Evolutionary conservation across 2,113 vertebrate species (phyloP), one percentile per base, ranked within the genome.

Genomic region (Dissostichus mawsoni): DNA sequence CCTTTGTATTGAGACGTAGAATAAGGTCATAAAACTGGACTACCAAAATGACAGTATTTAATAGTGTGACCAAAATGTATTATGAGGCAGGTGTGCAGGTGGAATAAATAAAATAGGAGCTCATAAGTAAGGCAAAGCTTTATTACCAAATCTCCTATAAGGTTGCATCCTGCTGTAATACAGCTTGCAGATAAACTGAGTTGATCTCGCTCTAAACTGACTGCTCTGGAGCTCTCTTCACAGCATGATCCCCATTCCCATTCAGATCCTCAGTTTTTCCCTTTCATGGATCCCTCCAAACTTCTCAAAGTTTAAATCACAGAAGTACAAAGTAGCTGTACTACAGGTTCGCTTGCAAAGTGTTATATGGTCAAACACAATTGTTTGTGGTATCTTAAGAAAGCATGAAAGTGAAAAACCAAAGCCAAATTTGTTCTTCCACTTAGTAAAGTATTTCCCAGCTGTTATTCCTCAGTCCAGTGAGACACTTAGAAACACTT

Each of bases 181-280:
- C 69, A 79, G 70, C 76, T 45, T 86, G 74, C 55, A 78, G 63
- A 88, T 76, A 68, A 82, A 18, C 74, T 73, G 52, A 64, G 74
- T 74, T 87, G 14, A 75, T 44, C 57, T 18, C 13, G 16, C 62
- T 74, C 63, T 67, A 50, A 73, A 75, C 77, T 50, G 29, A 45
- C 82, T 78, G 51, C 71, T 70, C 65, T 52, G 50, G 5, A 64
- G 51, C 75, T 80, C 59, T 71, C 83, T 41, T 75, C 63, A 74
- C 80, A 79, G 75, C 82, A 56, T 68, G 72, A 23, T 55, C 58
- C 69, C 58, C 56, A 36, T 80, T 77, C 29, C 55, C 68, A 58
- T 69, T 94, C 95, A 94, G 92, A 94, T 78, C 69, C 78, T 93
- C 85, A 70, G 87, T 85, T 93, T 77, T 63, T 11, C 92, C 45